phyloP scores from a whole-genome alignment of 1,140 invertebrate genomes.

The Panulirus ornatus region DNA sequence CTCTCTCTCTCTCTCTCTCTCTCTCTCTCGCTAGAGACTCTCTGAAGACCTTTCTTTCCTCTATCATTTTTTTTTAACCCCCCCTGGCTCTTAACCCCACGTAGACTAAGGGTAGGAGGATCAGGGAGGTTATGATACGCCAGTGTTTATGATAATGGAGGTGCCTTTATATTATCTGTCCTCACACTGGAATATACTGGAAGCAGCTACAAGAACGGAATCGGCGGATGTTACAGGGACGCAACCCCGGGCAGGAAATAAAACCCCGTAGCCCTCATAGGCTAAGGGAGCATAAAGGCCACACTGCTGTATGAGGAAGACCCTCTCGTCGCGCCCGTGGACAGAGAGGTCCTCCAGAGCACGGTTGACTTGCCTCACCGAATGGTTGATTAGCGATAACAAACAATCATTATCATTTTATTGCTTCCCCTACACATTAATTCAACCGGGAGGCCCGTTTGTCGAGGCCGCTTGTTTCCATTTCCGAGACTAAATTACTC shows the following conservation, averaged over 20 bases:
- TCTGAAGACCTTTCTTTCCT: no score
- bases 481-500: slow-evolving; percentile 74
- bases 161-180: not conserved
- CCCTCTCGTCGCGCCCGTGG: not conserved
- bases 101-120: no score
- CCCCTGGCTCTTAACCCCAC: no score
- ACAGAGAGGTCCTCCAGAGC: slow-evolving; percentile 14
- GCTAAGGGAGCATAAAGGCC: not conserved
- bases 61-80: no score
- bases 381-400: slow-evolving; percentile 74
- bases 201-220: slow-evolving; percentile 26
- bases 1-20: not conserved
- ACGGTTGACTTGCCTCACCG: slow-evolving; percentile 71
- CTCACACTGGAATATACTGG: slow-evolving; percentile 25
- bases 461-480: slow-evolving; percentile 71
- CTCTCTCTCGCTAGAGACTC: no score
- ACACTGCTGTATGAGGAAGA: not conserved
- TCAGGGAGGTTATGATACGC: no score
- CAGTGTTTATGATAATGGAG: slow-evolving; percentile 13
- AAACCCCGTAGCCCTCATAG: not conserved
- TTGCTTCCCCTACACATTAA: slow-evolving; percentile 74
- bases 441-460: slow-evolving; percentile 72
- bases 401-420: slow-evolving; percentile 75
- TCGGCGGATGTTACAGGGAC: not conserved
- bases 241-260: not conserved